Evolutionary conservation across 2,797 vertebrate species (phyloP).

Genomic region (Melanotaenia nigrans): DNA sequence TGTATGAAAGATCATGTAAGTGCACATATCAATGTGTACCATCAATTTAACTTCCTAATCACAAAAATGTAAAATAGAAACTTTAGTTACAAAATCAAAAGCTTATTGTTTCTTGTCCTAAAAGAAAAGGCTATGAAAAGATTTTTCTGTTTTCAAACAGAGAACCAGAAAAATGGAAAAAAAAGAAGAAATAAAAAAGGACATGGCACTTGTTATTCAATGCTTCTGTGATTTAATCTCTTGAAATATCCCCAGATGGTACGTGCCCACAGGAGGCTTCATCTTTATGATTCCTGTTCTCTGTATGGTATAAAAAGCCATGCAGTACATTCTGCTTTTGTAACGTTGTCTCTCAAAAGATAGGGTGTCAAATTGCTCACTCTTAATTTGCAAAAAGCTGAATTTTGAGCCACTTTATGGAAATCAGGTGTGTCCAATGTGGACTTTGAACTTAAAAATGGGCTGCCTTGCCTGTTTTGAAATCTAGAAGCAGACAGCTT

Average conservation of each 20-base stretch:
- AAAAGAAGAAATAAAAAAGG: no score
- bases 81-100: not conserved
- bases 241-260: not conserved
- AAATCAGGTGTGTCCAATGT: not conserved
- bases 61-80: not conserved
- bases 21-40: no score
- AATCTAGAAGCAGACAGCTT: not conserved
- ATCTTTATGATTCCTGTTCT: not conserved
- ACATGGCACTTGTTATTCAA: no score
- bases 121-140: not conserved
- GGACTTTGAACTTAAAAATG: not conserved
- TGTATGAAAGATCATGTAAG: no score
- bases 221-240: not conserved
- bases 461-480: no score
- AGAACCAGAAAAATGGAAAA: no score
- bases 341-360: not conserved
- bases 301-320: not conserved
- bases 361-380: not conserved
- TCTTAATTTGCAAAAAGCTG: not conserved
- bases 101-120: not conserved
- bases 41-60: not conserved
- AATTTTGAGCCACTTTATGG: conserved; percentile 7
- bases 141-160: no score
- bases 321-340: not conserved
- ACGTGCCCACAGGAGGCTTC: not conserved